Evolutionary conservation across 2,797 vertebrate genomes (phyloP).

Genomic region (Menidia menidia): DNA sequence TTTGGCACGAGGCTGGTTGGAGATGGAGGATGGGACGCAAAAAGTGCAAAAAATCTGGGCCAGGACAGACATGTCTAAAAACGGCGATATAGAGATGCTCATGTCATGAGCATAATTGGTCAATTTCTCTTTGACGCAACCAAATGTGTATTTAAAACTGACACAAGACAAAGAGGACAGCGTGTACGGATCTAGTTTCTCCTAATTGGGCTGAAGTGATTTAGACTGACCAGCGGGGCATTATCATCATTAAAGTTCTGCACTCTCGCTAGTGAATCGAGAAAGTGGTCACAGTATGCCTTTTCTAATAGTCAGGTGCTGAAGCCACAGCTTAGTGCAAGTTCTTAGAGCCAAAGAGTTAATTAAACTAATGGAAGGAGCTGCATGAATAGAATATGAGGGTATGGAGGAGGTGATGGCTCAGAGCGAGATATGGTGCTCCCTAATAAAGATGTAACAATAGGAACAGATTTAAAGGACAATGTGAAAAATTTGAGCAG

Average conservation of each 20-base stretch:
- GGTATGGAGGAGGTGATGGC: constrained; percentile 51
- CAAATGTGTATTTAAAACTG: constrained; percentile 24
- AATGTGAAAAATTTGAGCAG: constrained; percentile 50
- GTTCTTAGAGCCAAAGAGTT: constrained; percentile 59
- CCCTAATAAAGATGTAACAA: constrained; percentile 50
- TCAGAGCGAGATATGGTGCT: constrained; percentile 47
- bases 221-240: constrained; percentile 31
- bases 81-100: background rate
- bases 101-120: constrained; percentile 1
- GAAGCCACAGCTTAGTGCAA: constrained; percentile 49
- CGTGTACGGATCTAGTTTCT: constrained; percentile 13
- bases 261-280: constrained; percentile 24
- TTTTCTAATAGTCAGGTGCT: constrained; percentile 50
- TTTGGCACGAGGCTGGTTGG: constrained; percentile 6
- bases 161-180: constrained; percentile 27
- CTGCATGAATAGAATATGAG: constrained; percentile 52
- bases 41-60: constrained; percentile 1
- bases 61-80: background rate
- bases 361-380: constrained; percentile 68
- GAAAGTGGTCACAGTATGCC: constrained; percentile 36
- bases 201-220: constrained; percentile 33
- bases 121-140: constrained; percentile 13
- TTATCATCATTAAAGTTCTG: constrained; percentile 42
- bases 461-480: constrained; percentile 42
- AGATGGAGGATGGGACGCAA: background rate